Conservation (phyloP, 2,888 invertebrate species). For the Leistus spinibarbis region DNA sequence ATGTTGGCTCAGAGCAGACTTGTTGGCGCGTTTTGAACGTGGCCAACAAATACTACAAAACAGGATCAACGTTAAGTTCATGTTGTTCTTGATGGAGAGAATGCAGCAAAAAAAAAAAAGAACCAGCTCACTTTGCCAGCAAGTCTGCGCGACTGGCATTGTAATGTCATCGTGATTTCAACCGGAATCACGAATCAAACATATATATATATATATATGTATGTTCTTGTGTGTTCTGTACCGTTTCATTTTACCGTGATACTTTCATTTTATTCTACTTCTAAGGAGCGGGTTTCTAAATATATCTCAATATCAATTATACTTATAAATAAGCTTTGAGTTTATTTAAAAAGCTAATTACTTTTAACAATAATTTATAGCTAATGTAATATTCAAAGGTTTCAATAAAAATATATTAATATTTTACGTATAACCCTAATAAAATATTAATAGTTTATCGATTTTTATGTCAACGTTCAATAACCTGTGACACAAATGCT, state of each 20-base stretch:
- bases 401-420: background rate
- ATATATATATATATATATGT: background rate
- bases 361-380: too few relatives aligned
- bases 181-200: background rate
- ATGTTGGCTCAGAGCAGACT: background rate
- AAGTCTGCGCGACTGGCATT: slow-evolving; percentile 5
- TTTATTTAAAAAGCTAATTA: too few relatives aligned
- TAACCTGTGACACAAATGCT: slow-evolving; percentile 23
- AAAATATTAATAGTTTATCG: slow-evolving; percentile 8
- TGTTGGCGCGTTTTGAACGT: background rate
- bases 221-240: background rate
- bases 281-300: background rate
- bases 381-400: too few relatives aligned
- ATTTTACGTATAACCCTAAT: background rate
- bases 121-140: slow-evolving; percentile 7
- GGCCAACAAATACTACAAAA: background rate
- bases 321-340: too few relatives aligned
- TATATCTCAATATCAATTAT: slow-evolving; percentile 12
- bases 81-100: background rate
- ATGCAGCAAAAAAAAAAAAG: background rate
- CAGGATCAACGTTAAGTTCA: background rate
- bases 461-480: slow-evolving; percentile 22
- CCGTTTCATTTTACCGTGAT: background rate
- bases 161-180: slow-evolving; percentile 3
- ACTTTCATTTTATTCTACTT: background rate